These are phyloP conservation scores for Serripes groenlandicus DNA, from an alignment of 2,888 invertebrate species.

Conservation along the genomic window DNA sequence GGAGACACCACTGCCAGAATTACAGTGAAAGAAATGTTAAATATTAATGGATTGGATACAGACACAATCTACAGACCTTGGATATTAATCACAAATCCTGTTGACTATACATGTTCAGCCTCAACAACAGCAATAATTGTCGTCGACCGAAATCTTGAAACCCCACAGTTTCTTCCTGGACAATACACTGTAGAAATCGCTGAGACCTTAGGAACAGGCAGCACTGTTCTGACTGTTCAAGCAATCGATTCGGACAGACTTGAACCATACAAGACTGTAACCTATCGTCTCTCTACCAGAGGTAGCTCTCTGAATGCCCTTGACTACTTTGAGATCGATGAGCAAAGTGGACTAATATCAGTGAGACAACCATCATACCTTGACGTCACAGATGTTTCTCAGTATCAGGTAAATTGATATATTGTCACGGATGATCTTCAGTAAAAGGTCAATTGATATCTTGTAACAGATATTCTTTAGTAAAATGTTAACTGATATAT, in stretches of 20 bases:
- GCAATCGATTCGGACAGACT: slow-evolving; percentile 78
- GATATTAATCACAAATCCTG: slow-evolving; percentile 86
- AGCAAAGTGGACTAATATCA: background rate
- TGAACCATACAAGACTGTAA: background rate
- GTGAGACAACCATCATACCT: background rate
- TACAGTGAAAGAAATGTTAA: slow-evolving; percentile 18
- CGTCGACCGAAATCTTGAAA: slow-evolving; percentile 65
- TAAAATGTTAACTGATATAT: too few relatives aligned
- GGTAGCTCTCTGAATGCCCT: background rate
- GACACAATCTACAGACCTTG: slow-evolving; percentile 34
- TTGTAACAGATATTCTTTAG: too few relatives aligned
- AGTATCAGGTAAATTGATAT: slow-evolving; percentile 15
- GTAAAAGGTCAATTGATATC: too few relatives aligned
- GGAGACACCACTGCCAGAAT: slow-evolving; percentile 27
- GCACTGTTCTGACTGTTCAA: slow-evolving; percentile 64
- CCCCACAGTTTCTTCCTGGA: slow-evolving; percentile 57
- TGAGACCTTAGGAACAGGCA: slow-evolving; percentile 70
- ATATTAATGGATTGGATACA: slow-evolving; percentile 10
- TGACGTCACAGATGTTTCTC: background rate
- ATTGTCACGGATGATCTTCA: too few relatives aligned
- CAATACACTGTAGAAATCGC: slow-evolving; percentile 71
- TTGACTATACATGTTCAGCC: slow-evolving; percentile 90
- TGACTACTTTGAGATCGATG: background rate
- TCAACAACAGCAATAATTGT: slow-evolving; percentile 71
- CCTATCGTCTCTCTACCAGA: background rate